phyloP scores from a whole-genome alignment of 1,140 invertebrate species.

The Temnothorax nylanderi region DNA sequence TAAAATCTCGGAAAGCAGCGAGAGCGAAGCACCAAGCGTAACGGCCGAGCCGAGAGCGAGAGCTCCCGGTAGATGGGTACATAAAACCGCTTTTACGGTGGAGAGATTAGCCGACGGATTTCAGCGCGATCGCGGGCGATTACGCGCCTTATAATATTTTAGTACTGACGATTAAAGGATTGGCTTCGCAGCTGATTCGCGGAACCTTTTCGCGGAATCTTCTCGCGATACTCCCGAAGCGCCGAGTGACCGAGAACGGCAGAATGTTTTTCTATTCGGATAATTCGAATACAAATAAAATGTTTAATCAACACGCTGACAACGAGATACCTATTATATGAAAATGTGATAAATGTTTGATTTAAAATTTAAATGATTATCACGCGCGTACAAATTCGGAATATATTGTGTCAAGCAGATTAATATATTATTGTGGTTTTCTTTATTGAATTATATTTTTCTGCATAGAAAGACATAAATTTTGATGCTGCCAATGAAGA shows the following conservation, averaged over 20 bases:
- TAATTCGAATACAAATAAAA: slow-evolving; percentile 1
- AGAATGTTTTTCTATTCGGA: not conserved
- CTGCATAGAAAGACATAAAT: not conserved
- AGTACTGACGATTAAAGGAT: slow-evolving; percentile 76
- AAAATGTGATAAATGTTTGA: slow-evolving; percentile 12
- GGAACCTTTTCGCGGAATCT: slow-evolving; percentile 9
- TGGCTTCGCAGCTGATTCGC: slow-evolving; percentile 64
- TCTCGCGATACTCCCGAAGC: not conserved
- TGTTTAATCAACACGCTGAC: not conserved
- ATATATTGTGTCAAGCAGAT: not conserved
- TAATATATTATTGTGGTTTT: not conserved
- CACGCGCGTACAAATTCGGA: not conserved
- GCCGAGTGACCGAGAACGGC: not conserved
- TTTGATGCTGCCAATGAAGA: not conserved
- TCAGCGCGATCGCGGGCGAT: slow-evolving; percentile 68
- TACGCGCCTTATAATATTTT: slow-evolving; percentile 76
- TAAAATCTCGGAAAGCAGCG: slow-evolving; percentile 65
- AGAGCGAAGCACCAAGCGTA: slow-evolving; percentile 48
- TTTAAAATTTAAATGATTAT: not conserved
- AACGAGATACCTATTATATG: not conserved
- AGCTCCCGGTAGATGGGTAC: slow-evolving; percentile 59
- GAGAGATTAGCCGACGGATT: slow-evolving; percentile 74
- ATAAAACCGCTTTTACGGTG: slow-evolving; percentile 74
- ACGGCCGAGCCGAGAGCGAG: slow-evolving; percentile 35
- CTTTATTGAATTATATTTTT: not conserved